Percentiles rank a stretch among this genome's conserved stretches.
Evolutionary conservation across 2,797 vertebrate genomes (phyloP).

Genomic region (Danio tinwini): DNA sequence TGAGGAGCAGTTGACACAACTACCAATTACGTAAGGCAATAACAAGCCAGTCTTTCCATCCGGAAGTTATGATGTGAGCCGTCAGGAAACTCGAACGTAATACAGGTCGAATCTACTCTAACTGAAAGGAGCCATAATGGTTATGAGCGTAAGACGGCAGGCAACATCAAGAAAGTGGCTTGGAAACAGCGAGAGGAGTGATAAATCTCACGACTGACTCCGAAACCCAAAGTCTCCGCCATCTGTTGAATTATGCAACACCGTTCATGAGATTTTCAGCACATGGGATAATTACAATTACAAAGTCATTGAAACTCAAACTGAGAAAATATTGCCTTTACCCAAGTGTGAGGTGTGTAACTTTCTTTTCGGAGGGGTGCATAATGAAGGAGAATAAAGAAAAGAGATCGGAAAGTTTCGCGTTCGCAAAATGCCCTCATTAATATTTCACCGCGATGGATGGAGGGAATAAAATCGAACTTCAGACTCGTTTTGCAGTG

Average conservation of each 20-base stretch:
- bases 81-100: slow-evolving; percentile 22
- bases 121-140: slow-evolving; percentile 22
- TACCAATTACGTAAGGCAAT: slow-evolving; percentile 44
- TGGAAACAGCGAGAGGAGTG: slow-evolving; percentile 29
- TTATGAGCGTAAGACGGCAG: slow-evolving; percentile 16
- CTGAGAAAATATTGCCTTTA: slow-evolving; percentile 60
- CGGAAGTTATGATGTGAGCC: slow-evolving; percentile 10
- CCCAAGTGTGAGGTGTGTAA: slow-evolving; percentile 49
- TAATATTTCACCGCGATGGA: slow-evolving; percentile 65
- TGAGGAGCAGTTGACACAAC: slow-evolving; percentile 36
- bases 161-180: slow-evolving; percentile 32
- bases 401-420: slow-evolving; percentile 57
- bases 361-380: slow-evolving; percentile 46
- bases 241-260: slow-evolving; percentile 60
- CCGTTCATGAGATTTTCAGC: slow-evolving; percentile 50
- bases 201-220: slow-evolving; percentile 28
- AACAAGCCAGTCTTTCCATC: slow-evolving; percentile 28
- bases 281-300: slow-evolving; percentile 49
- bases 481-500: slow-evolving; percentile 64
- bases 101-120: slow-evolving; percentile 24
- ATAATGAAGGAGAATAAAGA: slow-evolving; percentile 54
- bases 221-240: slow-evolving; percentile 34
- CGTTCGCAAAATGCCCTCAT: slow-evolving; percentile 63
- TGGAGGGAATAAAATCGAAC: slow-evolving; percentile 63
- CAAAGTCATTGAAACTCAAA: slow-evolving; percentile 58